Evolutionary conservation across 2,888 invertebrate genomes (phyloP).

Genomic region (Eupithecia exiguata): DNA sequence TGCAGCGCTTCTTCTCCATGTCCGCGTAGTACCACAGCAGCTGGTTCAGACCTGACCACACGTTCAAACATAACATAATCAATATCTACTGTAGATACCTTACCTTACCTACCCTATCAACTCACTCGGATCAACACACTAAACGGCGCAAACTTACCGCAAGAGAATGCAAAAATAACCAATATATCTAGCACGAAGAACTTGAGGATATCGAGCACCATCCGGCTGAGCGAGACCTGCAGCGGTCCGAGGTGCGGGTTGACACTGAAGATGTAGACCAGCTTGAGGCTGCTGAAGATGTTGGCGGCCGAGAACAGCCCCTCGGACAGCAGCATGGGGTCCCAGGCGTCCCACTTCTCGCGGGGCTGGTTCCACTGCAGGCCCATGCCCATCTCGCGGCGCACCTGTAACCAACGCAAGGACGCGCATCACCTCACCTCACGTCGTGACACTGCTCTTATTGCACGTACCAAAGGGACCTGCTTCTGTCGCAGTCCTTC

Average conservation of each 20-base stretch:
- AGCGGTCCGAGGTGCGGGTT: conserved; percentile 98
- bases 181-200: conserved; percentile 96
- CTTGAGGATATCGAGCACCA: conserved; percentile 98
- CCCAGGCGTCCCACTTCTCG: conserved; percentile 98
- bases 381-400: conserved; percentile 87
- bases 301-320: conserved; percentile 99
- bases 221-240: conserved; percentile 96
- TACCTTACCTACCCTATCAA: not conserved
- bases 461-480: too few relatives aligned
- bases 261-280: conserved; percentile 98
- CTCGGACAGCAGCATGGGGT: conserved; percentile 97
- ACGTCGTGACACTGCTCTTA: not conserved
- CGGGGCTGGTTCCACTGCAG: conserved; percentile 88
- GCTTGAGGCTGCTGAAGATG: conserved; percentile 96
- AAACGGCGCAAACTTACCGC: conserved; percentile 86
- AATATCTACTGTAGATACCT: too few relatives aligned
- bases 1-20: conserved; percentile 92
- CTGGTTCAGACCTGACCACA: conserved; percentile 89
- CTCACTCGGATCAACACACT: not conserved
- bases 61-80: not conserved
- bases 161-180: conserved; percentile 97
- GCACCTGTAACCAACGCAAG: conserved; percentile 84
- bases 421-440: too few relatives aligned
- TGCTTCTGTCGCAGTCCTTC: too few relatives aligned
- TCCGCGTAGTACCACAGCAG: conserved; percentile 95